Conservation (phyloP, 30 jellyfish, hydroid and myxozoan genomes). For the Cassiopea xamachana region DNA sequence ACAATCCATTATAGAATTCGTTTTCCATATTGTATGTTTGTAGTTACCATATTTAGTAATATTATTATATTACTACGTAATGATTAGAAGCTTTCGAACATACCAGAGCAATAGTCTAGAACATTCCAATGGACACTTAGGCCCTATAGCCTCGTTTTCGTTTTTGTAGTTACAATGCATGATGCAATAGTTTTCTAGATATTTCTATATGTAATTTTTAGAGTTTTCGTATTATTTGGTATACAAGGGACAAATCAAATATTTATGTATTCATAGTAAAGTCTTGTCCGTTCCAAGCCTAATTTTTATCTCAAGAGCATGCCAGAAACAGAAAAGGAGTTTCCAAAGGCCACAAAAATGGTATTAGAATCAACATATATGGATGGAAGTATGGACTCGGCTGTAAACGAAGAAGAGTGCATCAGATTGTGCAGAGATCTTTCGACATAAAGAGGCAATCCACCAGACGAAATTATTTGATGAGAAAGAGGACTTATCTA, state of each 20-base stretch:
- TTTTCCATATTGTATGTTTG: not conserved
- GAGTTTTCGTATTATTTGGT: too few relatives aligned
- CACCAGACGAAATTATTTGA: not conserved
- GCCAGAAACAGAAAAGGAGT: not conserved
- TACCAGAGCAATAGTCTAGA: too few relatives aligned
- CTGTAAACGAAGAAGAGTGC: not conserved
- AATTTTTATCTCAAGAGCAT: not conserved
- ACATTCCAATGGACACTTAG: too few relatives aligned
- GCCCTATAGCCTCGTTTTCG: too few relatives aligned
- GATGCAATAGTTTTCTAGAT: too few relatives aligned
- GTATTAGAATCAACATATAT: not conserved
- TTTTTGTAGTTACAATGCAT: too few relatives aligned
- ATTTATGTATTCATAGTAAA: not conserved
- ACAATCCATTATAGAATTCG: not conserved
- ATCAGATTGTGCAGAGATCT: constrained; percentile 31
- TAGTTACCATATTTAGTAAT: not conserved
- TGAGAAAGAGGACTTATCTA: constrained; percentile 35
- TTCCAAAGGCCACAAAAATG: not conserved
- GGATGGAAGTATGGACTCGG: not conserved
- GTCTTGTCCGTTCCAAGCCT: not conserved
- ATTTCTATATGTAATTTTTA: too few relatives aligned
- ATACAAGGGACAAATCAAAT: too few relatives aligned
- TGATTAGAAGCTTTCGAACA: too few relatives aligned
- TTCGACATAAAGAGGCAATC: not conserved
- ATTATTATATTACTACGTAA: not conserved